Percentiles rank a stretch among this genome's conserved stretches.
phyloP scores from a whole-genome alignment of 2,113 vertebrate species.

The Trogon melanurus region DNA sequence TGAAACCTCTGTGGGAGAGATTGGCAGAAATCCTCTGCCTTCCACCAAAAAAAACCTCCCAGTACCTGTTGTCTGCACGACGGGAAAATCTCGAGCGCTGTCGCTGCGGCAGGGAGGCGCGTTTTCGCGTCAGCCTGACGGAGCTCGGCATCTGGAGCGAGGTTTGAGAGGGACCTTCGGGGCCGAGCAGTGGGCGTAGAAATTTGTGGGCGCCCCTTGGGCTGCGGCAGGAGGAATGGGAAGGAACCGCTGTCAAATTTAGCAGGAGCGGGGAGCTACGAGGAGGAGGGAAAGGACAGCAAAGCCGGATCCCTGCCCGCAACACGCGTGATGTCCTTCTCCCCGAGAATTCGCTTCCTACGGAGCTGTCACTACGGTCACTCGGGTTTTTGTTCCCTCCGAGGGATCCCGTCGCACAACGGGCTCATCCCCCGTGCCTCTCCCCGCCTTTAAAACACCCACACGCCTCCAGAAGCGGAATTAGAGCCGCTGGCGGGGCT shows the following conservation, averaged over 20 bases:
- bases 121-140: fast-evolving
- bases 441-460: neutral
- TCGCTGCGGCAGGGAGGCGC: fast-evolving
- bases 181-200: fast-evolving
- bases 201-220: neutral
- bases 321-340: fast-evolving
- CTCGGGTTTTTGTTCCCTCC: neutral
- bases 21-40: neutral
- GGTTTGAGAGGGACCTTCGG: neutral
- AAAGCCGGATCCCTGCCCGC: fast-evolving
- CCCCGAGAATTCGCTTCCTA: neutral
- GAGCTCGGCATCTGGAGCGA: fast-evolving
- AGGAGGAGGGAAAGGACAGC: neutral
- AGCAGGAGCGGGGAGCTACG: too few relatives aligned
- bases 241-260: fast-evolving
- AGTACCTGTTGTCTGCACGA: fast-evolving
- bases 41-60: neutral
- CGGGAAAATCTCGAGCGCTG: fast-evolving
- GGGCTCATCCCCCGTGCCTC: fast-evolving
- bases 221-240: fast-evolving
- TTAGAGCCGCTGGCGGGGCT: neutral
- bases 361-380: neutral
- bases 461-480: fast-evolving
- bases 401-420: neutral
- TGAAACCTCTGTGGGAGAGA: neutral